Evolutionary conservation across 2,888 invertebrate genomes (phyloP).

Genomic region (Arctia plantaginis): DNA sequence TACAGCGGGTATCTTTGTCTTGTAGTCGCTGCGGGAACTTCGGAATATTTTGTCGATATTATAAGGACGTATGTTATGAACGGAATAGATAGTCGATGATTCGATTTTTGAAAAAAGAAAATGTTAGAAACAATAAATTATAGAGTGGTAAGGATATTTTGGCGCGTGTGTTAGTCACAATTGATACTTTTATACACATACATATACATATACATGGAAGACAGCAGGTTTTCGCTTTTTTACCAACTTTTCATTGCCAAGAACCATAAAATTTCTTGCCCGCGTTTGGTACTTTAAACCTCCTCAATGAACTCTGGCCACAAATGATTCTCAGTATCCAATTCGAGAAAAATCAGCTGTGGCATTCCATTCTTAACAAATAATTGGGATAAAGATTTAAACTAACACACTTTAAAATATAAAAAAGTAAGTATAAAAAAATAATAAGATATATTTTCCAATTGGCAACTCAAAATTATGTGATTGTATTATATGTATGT

Average conservation of each 20-base stretch:
- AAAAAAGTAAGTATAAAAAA: neutral
- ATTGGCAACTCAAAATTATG: neutral
- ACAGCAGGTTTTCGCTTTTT: neutral
- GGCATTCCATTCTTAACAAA: too few species aligned
- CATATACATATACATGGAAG: neutral
- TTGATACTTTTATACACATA: neutral
- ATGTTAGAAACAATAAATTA: neutral
- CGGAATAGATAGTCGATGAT: slow-evolving; percentile 57
- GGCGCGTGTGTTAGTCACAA: neutral
- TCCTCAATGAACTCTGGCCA: neutral
- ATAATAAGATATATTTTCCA: neutral
- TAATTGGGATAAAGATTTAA: too few species aligned
- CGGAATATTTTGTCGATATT: slow-evolving; percentile 88
- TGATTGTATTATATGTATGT: too few species aligned
- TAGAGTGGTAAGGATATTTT: neutral
- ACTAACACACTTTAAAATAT: neutral
- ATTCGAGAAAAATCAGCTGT: too few species aligned
- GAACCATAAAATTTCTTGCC: neutral
- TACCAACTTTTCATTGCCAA: neutral
- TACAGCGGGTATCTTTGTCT: slow-evolving; percentile 90
- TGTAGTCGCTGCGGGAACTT: slow-evolving; percentile 88
- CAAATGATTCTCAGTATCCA: too few species aligned
- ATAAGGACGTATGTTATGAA: slow-evolving; percentile 63
- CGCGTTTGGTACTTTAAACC: neutral
- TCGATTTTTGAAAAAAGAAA: slow-evolving; percentile 12